Evolutionary conservation across 2,113 vertebrate genomes (phyloP).

Genomic region (Cheirogaleus medius): DNA sequence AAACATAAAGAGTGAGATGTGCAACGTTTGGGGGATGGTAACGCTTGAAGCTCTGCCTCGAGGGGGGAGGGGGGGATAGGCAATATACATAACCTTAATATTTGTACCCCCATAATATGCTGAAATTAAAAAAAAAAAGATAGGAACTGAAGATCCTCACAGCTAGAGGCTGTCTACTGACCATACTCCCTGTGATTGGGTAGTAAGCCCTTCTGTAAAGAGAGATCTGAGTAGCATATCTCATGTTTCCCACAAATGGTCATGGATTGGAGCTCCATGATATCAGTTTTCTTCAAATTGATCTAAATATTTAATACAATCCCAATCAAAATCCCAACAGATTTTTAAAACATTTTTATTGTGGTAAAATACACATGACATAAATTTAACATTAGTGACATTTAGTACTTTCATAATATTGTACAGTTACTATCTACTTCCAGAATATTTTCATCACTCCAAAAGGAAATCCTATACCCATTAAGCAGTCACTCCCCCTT

Average conservation of each 20-base stretch:
- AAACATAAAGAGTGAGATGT: too few relatives aligned
- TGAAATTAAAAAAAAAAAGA: too few relatives aligned
- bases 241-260: not conserved
- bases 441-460: not conserved
- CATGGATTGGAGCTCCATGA: not conserved
- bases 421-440: not conserved
- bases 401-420: not conserved
- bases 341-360: not conserved
- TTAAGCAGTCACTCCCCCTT: not conserved
- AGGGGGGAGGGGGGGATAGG: too few relatives aligned
- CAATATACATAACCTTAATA: too few relatives aligned
- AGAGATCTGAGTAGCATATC: not conserved
- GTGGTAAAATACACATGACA: not conserved
- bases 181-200: too few relatives aligned
- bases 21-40: too few relatives aligned
- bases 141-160: not conserved
- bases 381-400: not conserved
- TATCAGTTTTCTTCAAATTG: not conserved
- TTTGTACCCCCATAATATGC: too few relatives aligned
- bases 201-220: not conserved
- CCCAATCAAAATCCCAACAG: not conserved
- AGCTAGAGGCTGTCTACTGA: not conserved
- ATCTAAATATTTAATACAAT: not conserved
- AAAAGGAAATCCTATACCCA: not conserved
- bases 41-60: too few relatives aligned